Evolutionary conservation across 2,797 vertebrate species (phyloP).

Genomic region (Pseudopleuronectes americanus): DNA sequence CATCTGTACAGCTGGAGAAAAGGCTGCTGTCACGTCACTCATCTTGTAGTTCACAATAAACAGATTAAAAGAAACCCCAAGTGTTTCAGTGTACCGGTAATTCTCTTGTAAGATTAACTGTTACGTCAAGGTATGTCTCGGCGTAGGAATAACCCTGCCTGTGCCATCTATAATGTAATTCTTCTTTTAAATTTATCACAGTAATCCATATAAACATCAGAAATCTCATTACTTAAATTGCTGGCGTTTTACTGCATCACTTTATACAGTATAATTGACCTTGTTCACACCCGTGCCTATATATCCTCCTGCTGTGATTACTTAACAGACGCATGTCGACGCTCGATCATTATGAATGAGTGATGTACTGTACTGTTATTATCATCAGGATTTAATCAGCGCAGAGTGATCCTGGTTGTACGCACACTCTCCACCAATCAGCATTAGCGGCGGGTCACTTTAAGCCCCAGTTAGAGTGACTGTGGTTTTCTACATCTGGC

Average conservation of each 20-base stretch:
- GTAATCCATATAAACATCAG: slow-evolving; percentile 25
- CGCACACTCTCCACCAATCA: slow-evolving; percentile 61
- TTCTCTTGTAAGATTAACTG: slow-evolving; percentile 5
- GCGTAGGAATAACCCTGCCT: neutral
- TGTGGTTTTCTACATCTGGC: slow-evolving; percentile 18
- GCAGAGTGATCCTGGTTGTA: slow-evolving; percentile 67
- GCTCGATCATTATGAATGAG: slow-evolving; percentile 69
- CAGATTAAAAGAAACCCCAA: slow-evolving; percentile 25
- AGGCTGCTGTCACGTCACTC: slow-evolving; percentile 14
- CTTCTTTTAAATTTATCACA: slow-evolving; percentile 7
- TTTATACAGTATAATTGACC: slow-evolving; percentile 54
- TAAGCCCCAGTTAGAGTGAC: slow-evolving; percentile 18
- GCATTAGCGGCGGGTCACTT: slow-evolving; percentile 62
- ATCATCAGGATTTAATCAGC: slow-evolving; percentile 75
- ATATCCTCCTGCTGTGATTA: slow-evolving; percentile 54
- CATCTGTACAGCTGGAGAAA: slow-evolving; percentile 32
- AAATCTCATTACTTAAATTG: slow-evolving; percentile 58
- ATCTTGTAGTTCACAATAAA: slow-evolving; percentile 23
- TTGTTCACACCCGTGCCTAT: slow-evolving; percentile 50
- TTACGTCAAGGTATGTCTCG: neutral
- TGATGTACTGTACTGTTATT: slow-evolving; percentile 64
- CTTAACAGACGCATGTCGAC: slow-evolving; percentile 66
- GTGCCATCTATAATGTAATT: neutral
- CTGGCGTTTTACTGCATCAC: slow-evolving; percentile 40
- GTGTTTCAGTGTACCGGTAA: neutral